These are phyloP conservation scores for Trachelus stipa DNA, from an alignment of 2,888 invertebrate species.

Conservation along the genomic window DNA sequence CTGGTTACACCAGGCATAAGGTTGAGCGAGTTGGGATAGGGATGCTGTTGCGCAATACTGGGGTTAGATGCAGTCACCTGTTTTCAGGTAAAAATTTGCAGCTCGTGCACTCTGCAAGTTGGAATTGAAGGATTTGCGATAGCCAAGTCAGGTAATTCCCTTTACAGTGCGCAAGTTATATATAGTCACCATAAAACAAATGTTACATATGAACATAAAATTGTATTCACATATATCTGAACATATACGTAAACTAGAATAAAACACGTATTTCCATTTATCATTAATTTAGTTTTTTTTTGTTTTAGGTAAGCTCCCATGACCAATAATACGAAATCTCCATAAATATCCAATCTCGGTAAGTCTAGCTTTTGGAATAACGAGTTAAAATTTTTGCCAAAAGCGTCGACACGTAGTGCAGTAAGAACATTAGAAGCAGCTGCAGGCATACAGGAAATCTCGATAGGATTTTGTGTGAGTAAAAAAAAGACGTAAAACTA, in stretches of 20 bases:
- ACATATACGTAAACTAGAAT: background rate
- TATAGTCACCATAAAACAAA: background rate
- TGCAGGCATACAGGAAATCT: background rate
- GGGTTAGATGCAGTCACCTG: background rate
- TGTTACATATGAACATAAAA: background rate
- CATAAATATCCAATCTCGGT: background rate
- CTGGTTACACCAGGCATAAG: background rate
- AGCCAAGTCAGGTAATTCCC: background rate
- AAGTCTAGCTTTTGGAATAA: background rate
- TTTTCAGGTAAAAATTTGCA: background rate
- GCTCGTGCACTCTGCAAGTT: background rate
- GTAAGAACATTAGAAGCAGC: background rate
- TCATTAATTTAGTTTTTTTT: background rate
- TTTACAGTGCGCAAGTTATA: background rate
- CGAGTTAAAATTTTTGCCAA: background rate
- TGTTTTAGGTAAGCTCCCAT: background rate
- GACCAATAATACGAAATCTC: background rate
- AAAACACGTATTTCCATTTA: background rate
- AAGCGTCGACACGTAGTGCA: background rate
- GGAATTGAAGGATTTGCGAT: background rate
- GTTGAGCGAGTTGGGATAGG: constrained; percentile 1
- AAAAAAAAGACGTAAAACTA: constrained; percentile 44
- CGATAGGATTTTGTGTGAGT: background rate
- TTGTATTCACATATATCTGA: background rate
- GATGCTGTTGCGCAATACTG: background rate